A percentile compares a stretch with the other conserved stretches of the same genome.
These are phyloP conservation scores for Ennomos quercinarius DNA, from an alignment of 2,888 invertebrate genomes.

Conservation along the genomic window DNA sequence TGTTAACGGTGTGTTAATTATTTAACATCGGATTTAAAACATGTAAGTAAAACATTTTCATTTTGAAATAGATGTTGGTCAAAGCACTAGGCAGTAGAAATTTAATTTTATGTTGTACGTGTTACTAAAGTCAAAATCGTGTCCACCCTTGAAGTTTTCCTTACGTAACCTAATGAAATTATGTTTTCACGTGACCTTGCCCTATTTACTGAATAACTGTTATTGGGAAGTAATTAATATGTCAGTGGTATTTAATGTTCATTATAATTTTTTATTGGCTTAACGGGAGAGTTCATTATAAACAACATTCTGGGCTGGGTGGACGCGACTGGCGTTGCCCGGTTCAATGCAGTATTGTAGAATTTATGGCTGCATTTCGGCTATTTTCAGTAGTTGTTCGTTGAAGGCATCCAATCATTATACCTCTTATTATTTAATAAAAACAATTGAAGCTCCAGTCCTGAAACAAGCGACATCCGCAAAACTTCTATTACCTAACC, in stretches of 20 bases:
- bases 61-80: background rate
- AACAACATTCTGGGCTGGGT: slow-evolving; percentile 2
- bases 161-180: slow-evolving; percentile 82
- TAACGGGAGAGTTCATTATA: background rate
- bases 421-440: slow-evolving; percentile 10
- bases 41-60: slow-evolving; percentile 66
- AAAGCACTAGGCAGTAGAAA: background rate
- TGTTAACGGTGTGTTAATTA: slow-evolving; percentile 70
- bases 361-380: slow-evolving; percentile 14
- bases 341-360: slow-evolving; percentile 39
- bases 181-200: slow-evolving; percentile 82
- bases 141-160: slow-evolving; percentile 50
- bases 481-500: slow-evolving; percentile 37
- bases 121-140: background rate
- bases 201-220: slow-evolving; percentile 55
- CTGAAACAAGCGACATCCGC: slow-evolving; percentile 39
- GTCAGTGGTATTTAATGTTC: too few relatives aligned
- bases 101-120: background rate
- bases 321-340: slow-evolving; percentile 1
- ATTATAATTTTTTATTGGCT: too few relatives aligned
- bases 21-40: slow-evolving; percentile 75
- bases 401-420: background rate
- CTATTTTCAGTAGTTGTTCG: background rate
- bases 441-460: slow-evolving; percentile 26
- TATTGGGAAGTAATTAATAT: slow-evolving; percentile 1